Conservation (phyloP, 2,888 invertebrate genomes). For the Synergus umbraculus region DNA sequence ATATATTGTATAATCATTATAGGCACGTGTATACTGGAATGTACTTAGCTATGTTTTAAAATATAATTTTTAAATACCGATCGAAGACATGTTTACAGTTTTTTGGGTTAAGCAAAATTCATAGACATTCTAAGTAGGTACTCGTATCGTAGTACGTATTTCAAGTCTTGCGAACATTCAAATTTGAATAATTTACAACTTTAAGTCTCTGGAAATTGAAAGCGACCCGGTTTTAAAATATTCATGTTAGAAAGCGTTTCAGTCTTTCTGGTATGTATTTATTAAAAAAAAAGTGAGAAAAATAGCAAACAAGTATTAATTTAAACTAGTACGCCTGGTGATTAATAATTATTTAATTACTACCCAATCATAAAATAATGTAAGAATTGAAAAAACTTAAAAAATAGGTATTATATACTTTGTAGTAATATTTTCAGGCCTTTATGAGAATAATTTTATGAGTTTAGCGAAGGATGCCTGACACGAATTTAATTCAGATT, state of each 20-base stretch:
- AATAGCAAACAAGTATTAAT: neutral
- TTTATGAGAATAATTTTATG: too few relatives aligned
- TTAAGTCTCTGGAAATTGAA: too few relatives aligned
- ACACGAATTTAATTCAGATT: too few relatives aligned
- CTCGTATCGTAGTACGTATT: too few relatives aligned
- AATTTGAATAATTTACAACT: too few relatives aligned
- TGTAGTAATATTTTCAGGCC: too few relatives aligned
- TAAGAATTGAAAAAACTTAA: neutral
- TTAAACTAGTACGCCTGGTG: neutral
- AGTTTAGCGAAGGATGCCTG: too few relatives aligned
- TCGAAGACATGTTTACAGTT: neutral
- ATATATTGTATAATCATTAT: neutral
- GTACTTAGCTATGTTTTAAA: neutral
- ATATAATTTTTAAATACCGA: neutral
- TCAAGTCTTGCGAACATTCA: too few relatives aligned
- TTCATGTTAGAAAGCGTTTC: neutral
- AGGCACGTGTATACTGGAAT: neutral
- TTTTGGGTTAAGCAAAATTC: neutral
- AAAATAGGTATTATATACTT: too few relatives aligned
- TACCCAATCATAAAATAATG: neutral
- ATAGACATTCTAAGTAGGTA: neutral
- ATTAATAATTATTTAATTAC: neutral
- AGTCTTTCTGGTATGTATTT: neutral
- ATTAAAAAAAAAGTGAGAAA: neutral
- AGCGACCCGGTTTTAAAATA: neutral